These are phyloP conservation scores for Chaetura pelagica DNA, from an alignment of 2,113 vertebrate species.

Conservation along the genomic window DNA sequence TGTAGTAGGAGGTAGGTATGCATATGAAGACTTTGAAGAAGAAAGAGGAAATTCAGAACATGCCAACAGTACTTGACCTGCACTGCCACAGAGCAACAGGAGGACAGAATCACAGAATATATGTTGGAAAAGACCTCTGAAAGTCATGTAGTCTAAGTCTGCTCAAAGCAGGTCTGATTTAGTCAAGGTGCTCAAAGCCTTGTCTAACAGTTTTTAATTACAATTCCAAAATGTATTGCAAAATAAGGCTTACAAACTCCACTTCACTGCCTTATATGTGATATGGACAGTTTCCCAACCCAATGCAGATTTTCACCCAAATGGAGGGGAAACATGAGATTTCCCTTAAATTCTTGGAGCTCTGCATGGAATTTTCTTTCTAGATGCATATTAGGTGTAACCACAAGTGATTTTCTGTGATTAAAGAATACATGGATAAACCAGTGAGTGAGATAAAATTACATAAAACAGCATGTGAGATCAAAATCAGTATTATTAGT, in stretches of 20 bases:
- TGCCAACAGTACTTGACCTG: not conserved
- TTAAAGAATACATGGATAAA: not conserved
- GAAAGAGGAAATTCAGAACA: not conserved
- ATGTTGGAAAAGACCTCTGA: not conserved
- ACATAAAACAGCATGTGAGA: fast-evolving
- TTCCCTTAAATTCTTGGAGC: not conserved
- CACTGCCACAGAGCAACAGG: not conserved
- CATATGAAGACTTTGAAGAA: not conserved
- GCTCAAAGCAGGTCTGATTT: not conserved
- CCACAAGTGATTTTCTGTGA: not conserved
- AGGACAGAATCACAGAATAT: not conserved
- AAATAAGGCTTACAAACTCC: not conserved
- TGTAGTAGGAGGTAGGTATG: not conserved
- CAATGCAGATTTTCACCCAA: not conserved
- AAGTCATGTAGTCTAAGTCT: not conserved
- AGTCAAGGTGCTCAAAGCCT: not conserved
- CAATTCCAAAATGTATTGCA: not conserved
- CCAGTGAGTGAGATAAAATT: not conserved
- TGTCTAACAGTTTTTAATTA: not conserved
- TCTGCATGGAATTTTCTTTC: not conserved
- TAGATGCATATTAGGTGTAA: not conserved
- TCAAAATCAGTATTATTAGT: not conserved
- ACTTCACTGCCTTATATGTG: not conserved
- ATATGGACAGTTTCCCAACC: not conserved
- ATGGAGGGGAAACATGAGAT: not conserved